These are phyloP conservation scores for Hipposideros armiger DNA, from an alignment of 2,113 vertebrate genomes.

Conservation along the genomic window DNA sequence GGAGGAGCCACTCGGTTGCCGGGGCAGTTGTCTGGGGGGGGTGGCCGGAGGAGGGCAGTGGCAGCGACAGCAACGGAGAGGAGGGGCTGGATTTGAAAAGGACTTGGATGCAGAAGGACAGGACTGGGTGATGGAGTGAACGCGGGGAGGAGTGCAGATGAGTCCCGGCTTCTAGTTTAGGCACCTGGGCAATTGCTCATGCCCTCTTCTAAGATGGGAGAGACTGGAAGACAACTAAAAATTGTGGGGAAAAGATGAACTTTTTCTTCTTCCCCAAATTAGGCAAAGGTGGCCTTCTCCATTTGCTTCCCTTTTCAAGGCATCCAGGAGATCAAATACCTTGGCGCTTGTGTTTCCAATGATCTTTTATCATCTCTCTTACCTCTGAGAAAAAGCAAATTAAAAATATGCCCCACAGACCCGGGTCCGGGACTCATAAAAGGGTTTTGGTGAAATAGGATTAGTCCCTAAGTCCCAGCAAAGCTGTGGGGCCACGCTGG, in stretches of 20 bases:
- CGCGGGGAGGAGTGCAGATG: rapidly evolving
- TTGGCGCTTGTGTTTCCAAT: not conserved
- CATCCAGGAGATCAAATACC: not conserved
- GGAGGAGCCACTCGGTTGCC: too few relatives aligned
- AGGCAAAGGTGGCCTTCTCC: not conserved
- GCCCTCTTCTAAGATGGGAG: not conserved
- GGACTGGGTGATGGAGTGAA: not conserved
- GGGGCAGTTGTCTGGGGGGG: not conserved
- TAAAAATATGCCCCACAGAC: conserved; percentile 46
- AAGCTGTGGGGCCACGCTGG: conserved; percentile 87
- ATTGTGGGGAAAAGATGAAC: not conserved
- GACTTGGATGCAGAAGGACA: not conserved
- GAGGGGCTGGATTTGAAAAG: not conserved
- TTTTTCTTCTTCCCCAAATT: not conserved
- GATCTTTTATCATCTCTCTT: conserved; percentile 60
- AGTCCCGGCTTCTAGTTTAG: not conserved
- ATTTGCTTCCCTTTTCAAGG: not conserved
- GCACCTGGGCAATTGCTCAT: not conserved
- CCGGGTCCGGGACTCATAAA: conserved; percentile 83
- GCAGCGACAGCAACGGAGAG: not conserved
- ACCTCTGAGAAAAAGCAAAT: conserved; percentile 60
- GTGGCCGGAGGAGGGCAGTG: not conserved
- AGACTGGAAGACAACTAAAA: not conserved
- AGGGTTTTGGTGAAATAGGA: conserved; percentile 88
- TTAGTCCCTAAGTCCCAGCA: conserved; percentile 89